phyloP scores from a whole-genome alignment of 2,888 invertebrate genomes.

The Watsonalla binaria region DNA sequence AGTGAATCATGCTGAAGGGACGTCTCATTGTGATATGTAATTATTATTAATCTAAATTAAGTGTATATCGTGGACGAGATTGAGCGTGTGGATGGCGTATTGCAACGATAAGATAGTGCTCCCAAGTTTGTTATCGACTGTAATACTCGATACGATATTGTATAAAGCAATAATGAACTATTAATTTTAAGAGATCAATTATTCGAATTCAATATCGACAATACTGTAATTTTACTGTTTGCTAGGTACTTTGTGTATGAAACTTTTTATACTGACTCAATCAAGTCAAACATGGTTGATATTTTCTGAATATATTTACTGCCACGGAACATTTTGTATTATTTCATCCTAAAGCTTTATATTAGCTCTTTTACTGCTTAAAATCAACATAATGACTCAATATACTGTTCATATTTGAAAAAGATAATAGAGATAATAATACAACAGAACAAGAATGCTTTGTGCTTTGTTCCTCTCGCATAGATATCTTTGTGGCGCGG shows the following conservation, averaged over 20 bases:
- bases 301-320: constrained; percentile 79
- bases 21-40: constrained; percentile 79
- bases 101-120: constrained; percentile 58
- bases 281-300: constrained; percentile 69
- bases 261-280: constrained; percentile 66
- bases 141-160: constrained; percentile 72
- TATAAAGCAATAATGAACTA: constrained; percentile 74
- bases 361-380: neutral
- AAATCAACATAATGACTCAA: neutral
- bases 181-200: constrained; percentile 66
- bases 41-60: constrained; percentile 77
- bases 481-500: neutral
- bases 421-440: too few relatives aligned
- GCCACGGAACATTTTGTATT: constrained; percentile 54
- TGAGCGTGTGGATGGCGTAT: constrained; percentile 62
- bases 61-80: constrained; percentile 71
- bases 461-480: too few relatives aligned
- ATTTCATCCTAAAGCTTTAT: constrained; percentile 30
- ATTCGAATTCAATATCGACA: constrained; percentile 61
- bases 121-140: constrained; percentile 63
- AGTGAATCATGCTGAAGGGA: constrained; percentile 69
- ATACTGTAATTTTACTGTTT: constrained; percentile 59
- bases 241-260: constrained; percentile 42
- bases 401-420: neutral
- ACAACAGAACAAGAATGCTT: neutral